Evolutionary conservation across 2,113 vertebrate genomes (phyloP), one percentile per base, ranked within the genome.

Genomic region (Eudorcas thomsonii): DNA sequence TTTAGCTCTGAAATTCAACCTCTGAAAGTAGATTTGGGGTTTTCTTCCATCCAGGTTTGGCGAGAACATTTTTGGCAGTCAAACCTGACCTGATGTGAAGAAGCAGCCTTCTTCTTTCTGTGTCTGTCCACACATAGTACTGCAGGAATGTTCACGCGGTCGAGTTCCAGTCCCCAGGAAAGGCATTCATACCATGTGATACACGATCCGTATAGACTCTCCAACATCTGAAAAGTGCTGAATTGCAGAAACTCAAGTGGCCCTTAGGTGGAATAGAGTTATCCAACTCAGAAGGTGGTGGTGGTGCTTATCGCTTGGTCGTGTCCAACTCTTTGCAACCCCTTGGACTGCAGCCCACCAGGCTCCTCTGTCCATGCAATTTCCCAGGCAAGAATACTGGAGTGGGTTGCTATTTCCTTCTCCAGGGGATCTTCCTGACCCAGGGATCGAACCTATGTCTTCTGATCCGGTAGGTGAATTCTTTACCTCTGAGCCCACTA

Each of bases 151-250:
- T 59, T 14, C 30, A 52, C 2, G 1, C 0, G 0, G 23, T 60
- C 71, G 64, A 55, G 45, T 52, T 23, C 54, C 2, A 28, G n/a
- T 6, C 23, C 28, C 26, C 17, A 3, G 0, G 52, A 48, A 93
- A 30, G 39, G 7, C 57, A 28, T 81, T 74, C 1, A 7, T 7
- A 2, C 50, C 26, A 1, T 9, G 13, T 7, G 0, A 39, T 26
- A 55, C 23, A 43, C 12, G 11, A 1, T 13, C 43, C 11, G 2
- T 30, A 10, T 17, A 45, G 55, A 84, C 62, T 57, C 85, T 50
- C 33, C 71, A 16, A 78, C 89, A 71, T 57, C 36, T 54, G 17
- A 55, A 45, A 85, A 60, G 45, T 19, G 39, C 57, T 48, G 33
- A 85, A 39, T 39, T 92, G 45, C n/a, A 80, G 52, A 91, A 85